phyloP scores from a whole-genome alignment of 2,113 vertebrate genomes.

The Spilogale gracilis region DNA sequence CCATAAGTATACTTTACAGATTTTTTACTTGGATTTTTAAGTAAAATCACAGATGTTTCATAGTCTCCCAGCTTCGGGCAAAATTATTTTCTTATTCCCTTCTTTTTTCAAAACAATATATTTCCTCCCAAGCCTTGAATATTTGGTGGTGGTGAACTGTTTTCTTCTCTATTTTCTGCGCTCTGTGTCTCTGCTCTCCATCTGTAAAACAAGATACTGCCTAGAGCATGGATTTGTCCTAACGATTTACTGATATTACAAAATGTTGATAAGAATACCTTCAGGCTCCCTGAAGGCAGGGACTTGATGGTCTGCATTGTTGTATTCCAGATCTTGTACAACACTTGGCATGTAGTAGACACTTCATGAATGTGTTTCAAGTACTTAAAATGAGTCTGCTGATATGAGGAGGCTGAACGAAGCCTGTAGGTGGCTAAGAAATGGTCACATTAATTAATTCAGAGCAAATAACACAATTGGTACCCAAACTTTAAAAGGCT shows the following conservation, averaged over 20 bases:
- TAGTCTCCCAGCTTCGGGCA: not conserved
- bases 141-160: not conserved
- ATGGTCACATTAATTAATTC: not conserved
- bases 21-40: conserved; percentile 29
- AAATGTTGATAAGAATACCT: not conserved
- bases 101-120: not conserved
- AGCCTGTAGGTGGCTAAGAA: not conserved
- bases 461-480: not conserved
- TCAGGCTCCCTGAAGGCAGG: not conserved
- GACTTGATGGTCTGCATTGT: not conserved
- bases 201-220: not conserved
- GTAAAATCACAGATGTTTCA: not conserved
- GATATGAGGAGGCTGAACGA: not conserved
- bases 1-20: not conserved
- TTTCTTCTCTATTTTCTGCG: conserved; percentile 37
- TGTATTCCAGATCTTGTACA: not conserved
- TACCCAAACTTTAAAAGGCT: not conserved
- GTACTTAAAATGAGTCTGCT: not conserved
- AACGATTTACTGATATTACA: not conserved
- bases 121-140: not conserved
- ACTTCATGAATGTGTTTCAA: not conserved
- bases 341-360: not conserved
- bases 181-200: not conserved
- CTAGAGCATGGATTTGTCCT: not conserved
- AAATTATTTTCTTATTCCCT: not conserved